A percentile compares a stretch with the other conserved stretches of the same genome.
Evolutionary conservation across 2,113 vertebrate species (phyloP).

Genomic region (Cyprinodon tularosa): DNA sequence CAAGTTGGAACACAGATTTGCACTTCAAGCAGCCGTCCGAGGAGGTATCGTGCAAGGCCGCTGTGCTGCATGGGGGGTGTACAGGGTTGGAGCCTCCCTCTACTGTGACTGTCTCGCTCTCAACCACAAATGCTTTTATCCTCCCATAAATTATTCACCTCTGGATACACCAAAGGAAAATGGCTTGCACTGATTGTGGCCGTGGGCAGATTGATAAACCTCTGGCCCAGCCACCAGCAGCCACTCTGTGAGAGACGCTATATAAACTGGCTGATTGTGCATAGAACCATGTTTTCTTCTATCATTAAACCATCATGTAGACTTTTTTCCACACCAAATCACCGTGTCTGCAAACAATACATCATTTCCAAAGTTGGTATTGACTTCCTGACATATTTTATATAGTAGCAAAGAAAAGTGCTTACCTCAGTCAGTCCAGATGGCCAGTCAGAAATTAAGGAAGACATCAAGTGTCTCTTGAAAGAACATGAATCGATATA

Average conservation of each 20-base stretch:
- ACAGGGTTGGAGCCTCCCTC: constrained; percentile 55
- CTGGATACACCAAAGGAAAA: constrained; percentile 82
- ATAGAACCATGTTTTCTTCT: neutral
- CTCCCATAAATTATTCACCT: constrained; percentile 84
- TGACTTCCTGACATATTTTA: constrained; percentile 34
- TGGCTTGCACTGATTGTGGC: constrained; percentile 79
- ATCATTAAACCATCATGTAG: neutral
- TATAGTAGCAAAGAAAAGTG: constrained; percentile 32
- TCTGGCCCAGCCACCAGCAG: constrained; percentile 38
- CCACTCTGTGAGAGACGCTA: constrained; percentile 5
- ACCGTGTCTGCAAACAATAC: neutral
- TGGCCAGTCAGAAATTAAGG: constrained; percentile 68
- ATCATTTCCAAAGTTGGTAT: constrained; percentile 18
- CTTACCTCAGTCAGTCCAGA: constrained; percentile 51
- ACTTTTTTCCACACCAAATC: neutral
- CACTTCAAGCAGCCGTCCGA: constrained; percentile 85
- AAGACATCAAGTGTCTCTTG: constrained; percentile 77
- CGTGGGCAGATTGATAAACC: constrained; percentile 74
- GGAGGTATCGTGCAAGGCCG: constrained; percentile 79
- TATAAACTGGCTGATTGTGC: neutral
- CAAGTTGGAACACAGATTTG: constrained; percentile 95
- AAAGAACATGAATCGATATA: constrained; percentile 77
- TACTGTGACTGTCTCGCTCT: constrained; percentile 76
- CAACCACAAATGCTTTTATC: constrained; percentile 81
- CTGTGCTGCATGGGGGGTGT: constrained; percentile 76